Base-by-base conservation (phyloP, 2,888 invertebrate genomes). In the Ophioninae sp. region DNA sequence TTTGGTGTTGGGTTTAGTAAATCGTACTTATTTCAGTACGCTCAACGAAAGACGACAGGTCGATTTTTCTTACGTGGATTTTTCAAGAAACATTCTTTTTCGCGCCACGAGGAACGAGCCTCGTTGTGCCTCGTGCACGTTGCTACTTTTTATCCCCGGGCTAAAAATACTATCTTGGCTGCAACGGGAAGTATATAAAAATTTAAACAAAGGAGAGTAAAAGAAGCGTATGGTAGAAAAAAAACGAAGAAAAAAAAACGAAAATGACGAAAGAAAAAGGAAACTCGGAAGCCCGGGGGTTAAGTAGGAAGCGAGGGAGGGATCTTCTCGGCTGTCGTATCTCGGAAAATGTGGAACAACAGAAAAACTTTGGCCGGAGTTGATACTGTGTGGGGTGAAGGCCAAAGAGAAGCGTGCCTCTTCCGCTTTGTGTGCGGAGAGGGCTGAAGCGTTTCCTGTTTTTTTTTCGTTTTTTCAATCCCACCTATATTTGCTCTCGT, bases 281-380 rank as follows among this genome's bases (percentile, higher is more conserved):
- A 41, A 82, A 37, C 23, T 67, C 44, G 73, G 58, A 58, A 81
- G 81, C 77, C 73, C 68, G 65, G 73, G 69, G 79, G 78, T 68
- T 84, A 75, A 84, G 78, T 81, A 81, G 71, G 79, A 74, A 56
- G 75, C 22, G 73, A 77, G 67, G 20, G 44, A 39, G 51, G 41
- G 68, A 82, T 79, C 75, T 84, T 84, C 79, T 75, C 78, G 72
- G 67, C 75, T 63, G 23, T 79, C 75, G 79, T 84, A 79, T 79
- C 79, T 77, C 72, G 81, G 75, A 72, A 76, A 75, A 79, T 81
- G 76, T 23, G 69, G 72, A 75, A 75, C 74, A 81, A 84, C 81
- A 63, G 75, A 56, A 74, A 37, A 84, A 79, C 78, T 84, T 84
- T 79, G 75, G 75, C 30, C 76, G 79, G 30, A 84, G 69, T 84